Evolutionary conservation across 1,140 invertebrate genomes (phyloP).

Genomic region (Helicoverpa zea): DNA sequence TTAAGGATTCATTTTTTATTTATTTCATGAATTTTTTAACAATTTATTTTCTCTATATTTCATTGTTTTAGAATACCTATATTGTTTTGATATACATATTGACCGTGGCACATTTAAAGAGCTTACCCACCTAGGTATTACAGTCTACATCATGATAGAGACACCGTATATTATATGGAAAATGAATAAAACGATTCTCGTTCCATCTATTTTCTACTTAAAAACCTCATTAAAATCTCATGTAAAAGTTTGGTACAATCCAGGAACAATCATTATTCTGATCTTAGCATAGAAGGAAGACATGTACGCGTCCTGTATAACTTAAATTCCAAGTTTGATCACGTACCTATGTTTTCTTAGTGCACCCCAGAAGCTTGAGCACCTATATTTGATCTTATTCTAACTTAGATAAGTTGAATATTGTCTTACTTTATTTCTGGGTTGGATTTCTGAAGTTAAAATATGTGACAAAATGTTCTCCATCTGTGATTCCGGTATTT

Average conservation of each 20-base stretch:
- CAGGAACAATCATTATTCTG: background rate
- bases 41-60: too few relatives aligned
- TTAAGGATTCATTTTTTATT: too few relatives aligned
- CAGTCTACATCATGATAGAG: too few relatives aligned
- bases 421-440: background rate
- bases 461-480: background rate
- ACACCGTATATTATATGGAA: too few relatives aligned
- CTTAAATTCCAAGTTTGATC: constrained; percentile 18
- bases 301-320: background rate
- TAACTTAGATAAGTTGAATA: constrained; percentile 1
- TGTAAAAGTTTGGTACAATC: background rate
- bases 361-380: background rate
- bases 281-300: background rate
- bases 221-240: background rate
- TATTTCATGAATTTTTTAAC: too few relatives aligned
- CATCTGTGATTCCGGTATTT: too few relatives aligned
- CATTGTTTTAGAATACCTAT: too few relatives aligned
- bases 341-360: constrained; percentile 11
- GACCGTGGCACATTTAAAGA: too few relatives aligned
- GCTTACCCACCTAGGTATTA: too few relatives aligned
- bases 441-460: background rate
- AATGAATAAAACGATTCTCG: too few relatives aligned
- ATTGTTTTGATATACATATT: too few relatives aligned
- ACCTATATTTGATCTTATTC: constrained; percentile 1
- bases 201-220: too few relatives aligned